Percentiles rank a stretch among this genome's conserved stretches.
Conservation (phyloP, 2,888 invertebrate species). For the Ellobium chinense region DNA sequence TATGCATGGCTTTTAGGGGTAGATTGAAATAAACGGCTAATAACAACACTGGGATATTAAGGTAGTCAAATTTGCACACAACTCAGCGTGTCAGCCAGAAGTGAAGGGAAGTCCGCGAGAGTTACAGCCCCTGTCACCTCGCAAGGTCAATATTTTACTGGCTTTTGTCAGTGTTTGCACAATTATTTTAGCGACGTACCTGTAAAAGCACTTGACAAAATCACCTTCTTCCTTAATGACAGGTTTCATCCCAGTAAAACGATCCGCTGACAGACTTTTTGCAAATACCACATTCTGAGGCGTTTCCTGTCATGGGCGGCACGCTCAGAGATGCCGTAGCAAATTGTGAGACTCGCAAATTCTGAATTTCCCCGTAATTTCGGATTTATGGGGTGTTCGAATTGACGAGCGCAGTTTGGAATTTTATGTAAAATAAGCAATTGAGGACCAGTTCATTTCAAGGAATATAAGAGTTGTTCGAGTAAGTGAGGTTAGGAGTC, state of each 20-base stretch:
- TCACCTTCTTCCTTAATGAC: not conserved
- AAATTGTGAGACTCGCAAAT: too few species aligned
- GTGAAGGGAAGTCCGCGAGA: not conserved
- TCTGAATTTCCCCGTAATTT: too few species aligned
- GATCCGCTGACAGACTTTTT: not conserved
- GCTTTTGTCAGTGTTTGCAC: not conserved
- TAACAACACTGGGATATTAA: not conserved
- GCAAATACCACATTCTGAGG: too few species aligned
- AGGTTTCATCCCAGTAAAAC: not conserved
- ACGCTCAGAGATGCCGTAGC: too few species aligned
- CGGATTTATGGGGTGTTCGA: too few species aligned
- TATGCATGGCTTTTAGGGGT: too few species aligned
- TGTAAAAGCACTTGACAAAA: conserved; percentile 5
- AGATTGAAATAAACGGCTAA: not conserved
- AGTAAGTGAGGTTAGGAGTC: too few species aligned
- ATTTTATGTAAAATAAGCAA: too few species aligned
- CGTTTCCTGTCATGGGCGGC: too few species aligned
- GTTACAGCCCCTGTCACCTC: not conserved
- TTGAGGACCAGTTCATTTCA: too few species aligned
- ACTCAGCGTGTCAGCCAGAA: not conserved
- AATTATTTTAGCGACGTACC: not conserved
- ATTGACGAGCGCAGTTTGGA: too few species aligned
- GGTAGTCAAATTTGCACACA: not conserved
- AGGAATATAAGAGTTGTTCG: too few species aligned
- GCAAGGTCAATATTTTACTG: not conserved